A percentile compares a stretch with the other conserved stretches of the same genome.
These are phyloP conservation scores for Dasypogon diadema DNA, from an alignment of 2,888 invertebrate species.

Conservation along the genomic window DNA sequence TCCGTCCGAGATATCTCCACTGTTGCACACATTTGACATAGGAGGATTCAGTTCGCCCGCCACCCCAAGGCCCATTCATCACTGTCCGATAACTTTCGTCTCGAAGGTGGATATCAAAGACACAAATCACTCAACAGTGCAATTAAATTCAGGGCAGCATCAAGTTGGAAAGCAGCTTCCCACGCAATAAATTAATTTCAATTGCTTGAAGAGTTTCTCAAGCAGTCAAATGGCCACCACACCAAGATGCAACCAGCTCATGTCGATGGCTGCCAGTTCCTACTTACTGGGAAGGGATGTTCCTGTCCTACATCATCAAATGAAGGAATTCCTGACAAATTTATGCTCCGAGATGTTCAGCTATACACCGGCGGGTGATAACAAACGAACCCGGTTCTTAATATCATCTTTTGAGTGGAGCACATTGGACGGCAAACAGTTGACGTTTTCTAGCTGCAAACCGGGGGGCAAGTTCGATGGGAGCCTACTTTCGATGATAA, in stretches of 20 bases:
- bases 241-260: neutral
- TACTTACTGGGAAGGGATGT: neutral
- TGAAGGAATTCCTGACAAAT: conserved; percentile 44
- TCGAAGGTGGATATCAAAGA: conserved; percentile 39
- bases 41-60: neutral
- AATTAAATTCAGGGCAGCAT: conserved; percentile 45
- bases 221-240: conserved; percentile 33
- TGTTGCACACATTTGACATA: conserved; percentile 3
- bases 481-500: conserved; percentile 17
- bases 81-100: conserved; percentile 46
- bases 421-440: conserved; percentile 13
- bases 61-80: conserved; percentile 14
- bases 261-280: neutral
- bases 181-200: conserved; percentile 49
- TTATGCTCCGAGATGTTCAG: conserved; percentile 31
- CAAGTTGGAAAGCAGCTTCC: conserved; percentile 32
- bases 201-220: conserved; percentile 46
- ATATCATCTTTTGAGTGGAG: conserved; percentile 23
- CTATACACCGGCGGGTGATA: conserved; percentile 20
- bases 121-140: conserved; percentile 44
- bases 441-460: neutral
- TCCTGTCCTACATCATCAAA: conserved; percentile 39
- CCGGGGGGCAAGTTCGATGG: neutral
- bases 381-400: conserved; percentile 30
- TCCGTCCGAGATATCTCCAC: neutral